These are phyloP conservation scores for Lampropteryx suffumata DNA, from an alignment of 2,888 invertebrate genomes.

Conservation along the genomic window DNA sequence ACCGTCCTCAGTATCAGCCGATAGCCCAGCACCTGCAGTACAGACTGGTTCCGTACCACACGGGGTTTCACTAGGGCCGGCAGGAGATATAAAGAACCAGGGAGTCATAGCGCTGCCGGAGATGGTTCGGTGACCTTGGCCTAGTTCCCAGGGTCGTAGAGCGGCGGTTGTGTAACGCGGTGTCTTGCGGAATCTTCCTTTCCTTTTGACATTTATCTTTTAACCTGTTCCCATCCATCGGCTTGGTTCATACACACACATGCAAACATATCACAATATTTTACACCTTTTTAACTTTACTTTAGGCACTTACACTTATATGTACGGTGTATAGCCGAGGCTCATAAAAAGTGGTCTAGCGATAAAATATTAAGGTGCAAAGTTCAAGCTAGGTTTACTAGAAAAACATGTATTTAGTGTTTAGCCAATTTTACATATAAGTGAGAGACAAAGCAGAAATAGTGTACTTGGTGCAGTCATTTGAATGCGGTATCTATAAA, in stretches of 20 bases:
- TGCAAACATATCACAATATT: no score
- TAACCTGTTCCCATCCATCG: slow-evolving; percentile 18
- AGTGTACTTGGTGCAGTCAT: no score
- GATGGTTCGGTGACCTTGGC: slow-evolving; percentile 68
- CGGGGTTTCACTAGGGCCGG: slow-evolving; percentile 25
- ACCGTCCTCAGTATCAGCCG: slow-evolving; percentile 33
- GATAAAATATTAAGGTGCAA: no score
- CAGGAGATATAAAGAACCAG: not conserved
- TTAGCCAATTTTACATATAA: no score
- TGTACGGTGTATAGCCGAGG: no score
- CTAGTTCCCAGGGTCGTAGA: slow-evolving; percentile 52
- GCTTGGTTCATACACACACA: slow-evolving; percentile 10
- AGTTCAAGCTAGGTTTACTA: no score
- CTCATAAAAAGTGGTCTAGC: no score
- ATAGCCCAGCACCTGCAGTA: slow-evolving; percentile 44
- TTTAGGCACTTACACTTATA: no score
- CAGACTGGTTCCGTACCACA: slow-evolving; percentile 45
- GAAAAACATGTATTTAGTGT: no score
- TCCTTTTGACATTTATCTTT: slow-evolving; percentile 32
- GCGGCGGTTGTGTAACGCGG: slow-evolving; percentile 46
- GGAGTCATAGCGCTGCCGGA: slow-evolving; percentile 2
- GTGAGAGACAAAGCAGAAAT: no score
- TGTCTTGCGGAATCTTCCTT: slow-evolving; percentile 38
- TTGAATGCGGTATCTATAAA: no score
- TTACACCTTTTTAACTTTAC: no score